Percentiles rank a stretch among this genome's conserved stretches.
phyloP scores from a whole-genome alignment of 2,113 vertebrate species.

The Mastomys natalensis region DNA sequence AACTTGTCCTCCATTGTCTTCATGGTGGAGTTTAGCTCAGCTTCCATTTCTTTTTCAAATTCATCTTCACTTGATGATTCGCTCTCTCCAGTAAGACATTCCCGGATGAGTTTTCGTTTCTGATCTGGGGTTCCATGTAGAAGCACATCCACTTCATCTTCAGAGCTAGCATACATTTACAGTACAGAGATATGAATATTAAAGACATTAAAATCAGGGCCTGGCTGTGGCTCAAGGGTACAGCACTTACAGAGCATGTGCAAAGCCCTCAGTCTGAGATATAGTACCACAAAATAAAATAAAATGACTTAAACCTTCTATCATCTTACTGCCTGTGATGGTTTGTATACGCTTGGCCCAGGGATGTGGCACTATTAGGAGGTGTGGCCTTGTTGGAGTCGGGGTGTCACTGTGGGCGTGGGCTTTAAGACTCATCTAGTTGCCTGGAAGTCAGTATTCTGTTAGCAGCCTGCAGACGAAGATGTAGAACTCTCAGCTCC shows the following conservation, averaged over 20 bases:
- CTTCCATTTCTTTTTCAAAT: slow-evolving; percentile 99
- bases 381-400: too few species aligned
- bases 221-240: neutral
- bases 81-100: slow-evolving; percentile 97
- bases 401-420: too few species aligned
- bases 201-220: neutral
- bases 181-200: slow-evolving; percentile 43
- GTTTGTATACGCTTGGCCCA: too few species aligned
- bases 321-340: neutral
- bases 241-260: neutral
- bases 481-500: too few species aligned
- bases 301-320: slow-evolving; percentile 25
- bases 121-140: slow-evolving; percentile 95
- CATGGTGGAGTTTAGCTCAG: slow-evolving; percentile 93
- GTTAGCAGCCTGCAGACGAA: too few species aligned
- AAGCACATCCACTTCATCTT: slow-evolving; percentile 97
- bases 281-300: neutral
- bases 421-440: too few species aligned
- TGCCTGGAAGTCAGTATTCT: too few species aligned
- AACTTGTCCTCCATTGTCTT: slow-evolving; percentile 92
- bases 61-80: slow-evolving; percentile 97
- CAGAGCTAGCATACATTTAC: slow-evolving; percentile 88
- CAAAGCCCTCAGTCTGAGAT: neutral
- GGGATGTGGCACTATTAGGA: too few species aligned
- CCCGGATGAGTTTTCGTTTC: slow-evolving; percentile 96